phyloP scores from a whole-genome alignment of 2,888 invertebrate genomes.

The Hemithea aestivaria region DNA sequence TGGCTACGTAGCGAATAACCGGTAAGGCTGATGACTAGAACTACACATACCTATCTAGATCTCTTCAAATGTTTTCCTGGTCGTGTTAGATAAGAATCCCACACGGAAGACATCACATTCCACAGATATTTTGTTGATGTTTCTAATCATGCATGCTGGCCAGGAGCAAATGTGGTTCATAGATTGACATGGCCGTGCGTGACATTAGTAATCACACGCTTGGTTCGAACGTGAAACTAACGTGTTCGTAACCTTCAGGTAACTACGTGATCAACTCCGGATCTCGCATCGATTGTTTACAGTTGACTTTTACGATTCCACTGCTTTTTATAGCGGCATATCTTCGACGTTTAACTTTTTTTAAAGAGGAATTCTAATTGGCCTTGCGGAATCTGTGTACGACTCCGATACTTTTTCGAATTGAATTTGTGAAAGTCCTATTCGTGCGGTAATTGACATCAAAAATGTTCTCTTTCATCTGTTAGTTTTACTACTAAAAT shows the following conservation, averaged over 20 bases:
- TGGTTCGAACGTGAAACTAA: constrained; percentile 13
- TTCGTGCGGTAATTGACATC: too few relatives aligned
- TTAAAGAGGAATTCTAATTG: constrained; percentile 5
- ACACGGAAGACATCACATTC: too few relatives aligned
- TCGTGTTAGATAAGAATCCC: too few relatives aligned
- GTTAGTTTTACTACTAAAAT: too few relatives aligned
- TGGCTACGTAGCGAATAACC: too few relatives aligned
- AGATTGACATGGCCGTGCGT: constrained; percentile 13
- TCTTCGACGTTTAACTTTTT: constrained; percentile 6
- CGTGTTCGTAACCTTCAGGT: constrained; percentile 10
- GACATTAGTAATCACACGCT: constrained; percentile 16
- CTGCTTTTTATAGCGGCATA: constrained; percentile 12
- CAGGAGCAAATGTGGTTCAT: constrained; percentile 9
- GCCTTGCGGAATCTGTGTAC: constrained; percentile 1
- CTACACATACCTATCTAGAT: too few relatives aligned
- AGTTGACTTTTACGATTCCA: constrained; percentile 15
- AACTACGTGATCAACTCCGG: constrained; percentile 14
- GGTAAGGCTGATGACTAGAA: too few relatives aligned
- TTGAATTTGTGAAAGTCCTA: too few relatives aligned
- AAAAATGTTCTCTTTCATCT: too few relatives aligned
- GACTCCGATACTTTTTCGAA: not conserved
- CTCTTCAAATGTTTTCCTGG: too few relatives aligned
- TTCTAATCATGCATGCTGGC: constrained; percentile 7
- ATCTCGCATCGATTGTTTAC: constrained; percentile 13
- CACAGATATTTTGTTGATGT: constrained; percentile 1